Conservation (phyloP, 2,888 invertebrate genomes). For the Hermaeophaga mercurialis region DNA sequence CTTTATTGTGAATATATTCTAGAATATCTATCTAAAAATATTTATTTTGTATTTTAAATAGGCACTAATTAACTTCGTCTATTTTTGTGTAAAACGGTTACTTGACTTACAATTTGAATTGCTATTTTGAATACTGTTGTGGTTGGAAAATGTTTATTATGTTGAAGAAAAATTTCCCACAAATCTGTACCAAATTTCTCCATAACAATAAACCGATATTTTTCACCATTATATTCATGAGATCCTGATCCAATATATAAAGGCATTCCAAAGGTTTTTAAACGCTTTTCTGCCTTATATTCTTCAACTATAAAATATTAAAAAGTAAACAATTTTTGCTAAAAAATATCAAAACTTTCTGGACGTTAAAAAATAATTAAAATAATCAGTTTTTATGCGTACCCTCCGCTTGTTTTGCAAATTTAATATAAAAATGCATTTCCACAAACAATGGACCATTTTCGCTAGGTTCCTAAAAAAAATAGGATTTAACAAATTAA, state of each 20-base stretch:
- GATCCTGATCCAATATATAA: slow-evolving; percentile 82
- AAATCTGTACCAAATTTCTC: slow-evolving; percentile 88
- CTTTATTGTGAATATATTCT: slow-evolving; percentile 88
- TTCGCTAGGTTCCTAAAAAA: slow-evolving; percentile 78
- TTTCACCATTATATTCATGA: slow-evolving; percentile 73
- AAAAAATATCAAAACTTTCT: background rate
- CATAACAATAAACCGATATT: slow-evolving; percentile 89
- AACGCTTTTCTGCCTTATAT: slow-evolving; percentile 59
- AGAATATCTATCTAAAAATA: slow-evolving; percentile 77
- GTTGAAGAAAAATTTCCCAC: slow-evolving; percentile 74
- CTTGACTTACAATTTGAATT: slow-evolving; percentile 75
- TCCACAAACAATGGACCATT: slow-evolving; percentile 96
- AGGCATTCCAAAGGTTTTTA: slow-evolving; percentile 83
- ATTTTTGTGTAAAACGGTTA: background rate
- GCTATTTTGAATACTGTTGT: slow-evolving; percentile 80
- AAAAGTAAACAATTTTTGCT: no score
- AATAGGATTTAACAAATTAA: background rate
- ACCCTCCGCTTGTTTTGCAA: slow-evolving; percentile 74
- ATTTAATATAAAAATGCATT: slow-evolving; percentile 85
- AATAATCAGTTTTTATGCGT: slow-evolving; percentile 50
- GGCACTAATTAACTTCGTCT: no score
- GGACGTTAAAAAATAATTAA: background rate
- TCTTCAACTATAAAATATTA: background rate
- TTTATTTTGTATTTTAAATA: no score
- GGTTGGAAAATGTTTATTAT: slow-evolving; percentile 70